A percentile compares a stretch with the other conserved stretches of the same genome.
These are phyloP conservation scores for Heliangelus exortis DNA, from an alignment of 2,797 vertebrate species.

Conservation along the genomic window DNA sequence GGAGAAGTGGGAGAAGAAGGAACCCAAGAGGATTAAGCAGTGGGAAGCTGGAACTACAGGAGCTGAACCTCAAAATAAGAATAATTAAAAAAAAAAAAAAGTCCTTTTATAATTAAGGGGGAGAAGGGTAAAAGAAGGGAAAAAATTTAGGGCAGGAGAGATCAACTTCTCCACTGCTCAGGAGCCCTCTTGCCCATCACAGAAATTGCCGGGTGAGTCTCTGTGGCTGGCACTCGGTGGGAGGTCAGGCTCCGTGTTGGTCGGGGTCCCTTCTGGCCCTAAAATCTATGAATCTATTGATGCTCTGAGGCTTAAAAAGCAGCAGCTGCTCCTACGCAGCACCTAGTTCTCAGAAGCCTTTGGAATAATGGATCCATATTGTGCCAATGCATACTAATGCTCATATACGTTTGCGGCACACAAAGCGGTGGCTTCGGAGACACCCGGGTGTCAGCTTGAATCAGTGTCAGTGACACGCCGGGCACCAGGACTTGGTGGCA, in stretches of 20 bases:
- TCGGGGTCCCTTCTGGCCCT: constrained; percentile 65
- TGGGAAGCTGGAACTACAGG: background rate
- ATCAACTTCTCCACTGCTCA: background rate
- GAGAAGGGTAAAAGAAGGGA: background rate
- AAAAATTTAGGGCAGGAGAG: background rate
- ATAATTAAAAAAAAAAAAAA: too few species aligned
- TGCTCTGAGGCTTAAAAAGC: constrained; percentile 68
- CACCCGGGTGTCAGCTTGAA: constrained; percentile 70
- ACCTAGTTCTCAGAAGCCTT: constrained; percentile 69
- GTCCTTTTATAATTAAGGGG: background rate
- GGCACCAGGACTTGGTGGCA: background rate
- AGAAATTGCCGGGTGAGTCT: background rate
- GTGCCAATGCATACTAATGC: constrained; percentile 75
- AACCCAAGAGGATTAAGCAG: background rate
- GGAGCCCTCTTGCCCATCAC: background rate
- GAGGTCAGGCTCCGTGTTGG: background rate
- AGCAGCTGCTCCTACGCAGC: constrained; percentile 69
- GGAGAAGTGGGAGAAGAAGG: background rate
- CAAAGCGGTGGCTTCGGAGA: constrained; percentile 64
- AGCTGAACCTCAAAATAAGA: background rate
- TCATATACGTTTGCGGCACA: constrained; percentile 61
- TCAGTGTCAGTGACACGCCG: constrained; percentile 62
- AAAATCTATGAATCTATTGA: constrained; percentile 70
- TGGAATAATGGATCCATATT: constrained; percentile 74
- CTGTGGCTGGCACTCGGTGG: background rate